Evolutionary conservation across 2,888 invertebrate species (phyloP), one percentile per base, ranked within the genome.

Genomic region (Stenichneumon culpator): DNA sequence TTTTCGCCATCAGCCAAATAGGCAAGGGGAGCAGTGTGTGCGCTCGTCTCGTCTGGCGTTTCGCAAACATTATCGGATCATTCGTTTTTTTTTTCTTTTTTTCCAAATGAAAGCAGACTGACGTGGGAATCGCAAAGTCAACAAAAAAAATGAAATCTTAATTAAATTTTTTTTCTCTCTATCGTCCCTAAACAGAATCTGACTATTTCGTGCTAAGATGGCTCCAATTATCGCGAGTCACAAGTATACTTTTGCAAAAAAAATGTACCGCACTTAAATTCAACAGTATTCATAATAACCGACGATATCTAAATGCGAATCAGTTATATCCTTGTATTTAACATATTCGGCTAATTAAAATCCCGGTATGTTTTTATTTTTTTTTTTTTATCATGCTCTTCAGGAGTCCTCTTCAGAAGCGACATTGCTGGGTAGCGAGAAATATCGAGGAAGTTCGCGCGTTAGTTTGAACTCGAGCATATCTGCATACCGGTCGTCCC

Each of bases 21-120:
- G 63, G 3, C 36, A n/a, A 36, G 36, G 47, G 19, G 28, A 65
- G 32, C 6, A 28, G 6, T n/a, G 16, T 28, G 63, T 28, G 68
- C 47, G n/a, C 22, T 28, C 36, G n/a, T n/a, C 2, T 69, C 44
- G 70, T 70, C 69, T 14, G 68, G 28, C 70, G 16, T 19, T 77
- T 72, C 70, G 22, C 54, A 81, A 73, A 84, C 52, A 60, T 81
- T 69, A 36, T 77, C 75, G 75, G 70, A 83, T 75, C 50, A 77
- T 72, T 67, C 50, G 39, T 69, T 63, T 44, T 79, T 39, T 19
- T 52, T 52, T 7, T 1, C 32, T 44, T 79, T 39, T 19, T 52
- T 52, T 7, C 5, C 32, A 14, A 9, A 39, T 5, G 52, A 7
- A 52, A 4, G 44, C 44, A 47, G 0, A 0, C 44, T 16, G 16